Evolutionary conservation across 2,113 vertebrate species (phyloP).

Genomic region (Fulmarus glacialis): DNA sequence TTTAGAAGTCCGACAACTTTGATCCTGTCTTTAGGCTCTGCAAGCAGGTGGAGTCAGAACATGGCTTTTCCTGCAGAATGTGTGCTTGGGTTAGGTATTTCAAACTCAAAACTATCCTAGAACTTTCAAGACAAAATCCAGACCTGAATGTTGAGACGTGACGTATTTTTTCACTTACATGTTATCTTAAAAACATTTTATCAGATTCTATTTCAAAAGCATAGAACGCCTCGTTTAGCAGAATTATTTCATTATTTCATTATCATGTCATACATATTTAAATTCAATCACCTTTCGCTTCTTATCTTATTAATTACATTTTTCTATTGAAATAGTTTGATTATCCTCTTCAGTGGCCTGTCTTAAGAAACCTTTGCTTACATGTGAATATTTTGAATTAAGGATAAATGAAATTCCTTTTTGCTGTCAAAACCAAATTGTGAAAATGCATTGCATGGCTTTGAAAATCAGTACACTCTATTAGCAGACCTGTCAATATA

Average conservation of each 20-base stretch:
- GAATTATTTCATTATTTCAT: conserved; percentile 50
- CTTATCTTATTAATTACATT: conserved; percentile 57
- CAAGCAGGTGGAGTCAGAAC: not conserved
- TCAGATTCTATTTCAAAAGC: conserved; percentile 49
- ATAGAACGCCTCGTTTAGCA: not conserved
- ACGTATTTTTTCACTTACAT: conserved; percentile 11
- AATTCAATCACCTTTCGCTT: conserved; percentile 52
- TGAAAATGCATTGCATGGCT: conserved; percentile 74
- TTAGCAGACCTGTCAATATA: conserved; percentile 93
- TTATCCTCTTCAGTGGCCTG: conserved; percentile 20
- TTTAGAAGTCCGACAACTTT: not conserved
- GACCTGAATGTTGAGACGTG: not conserved
- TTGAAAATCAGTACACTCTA: conserved; percentile 84
- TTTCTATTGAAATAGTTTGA: conserved; percentile 44
- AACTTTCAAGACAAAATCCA: conserved; percentile 2
- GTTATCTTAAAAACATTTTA: conserved; percentile 14
- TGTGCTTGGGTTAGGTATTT: not conserved
- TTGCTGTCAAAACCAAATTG: conserved; percentile 74
- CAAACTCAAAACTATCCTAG: conserved; percentile 20
- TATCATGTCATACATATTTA: conserved; percentile 33
- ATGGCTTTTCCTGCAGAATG: not conserved
- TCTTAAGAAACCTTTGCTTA: conserved; percentile 63
- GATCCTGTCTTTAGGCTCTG: not conserved
- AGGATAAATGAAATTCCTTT: conserved; percentile 72
- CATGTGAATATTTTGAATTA: conserved; percentile 72